These are phyloP conservation scores for Pilophorus perplexus DNA, from an alignment of 2,888 invertebrate genomes.

Conservation along the genomic window DNA sequence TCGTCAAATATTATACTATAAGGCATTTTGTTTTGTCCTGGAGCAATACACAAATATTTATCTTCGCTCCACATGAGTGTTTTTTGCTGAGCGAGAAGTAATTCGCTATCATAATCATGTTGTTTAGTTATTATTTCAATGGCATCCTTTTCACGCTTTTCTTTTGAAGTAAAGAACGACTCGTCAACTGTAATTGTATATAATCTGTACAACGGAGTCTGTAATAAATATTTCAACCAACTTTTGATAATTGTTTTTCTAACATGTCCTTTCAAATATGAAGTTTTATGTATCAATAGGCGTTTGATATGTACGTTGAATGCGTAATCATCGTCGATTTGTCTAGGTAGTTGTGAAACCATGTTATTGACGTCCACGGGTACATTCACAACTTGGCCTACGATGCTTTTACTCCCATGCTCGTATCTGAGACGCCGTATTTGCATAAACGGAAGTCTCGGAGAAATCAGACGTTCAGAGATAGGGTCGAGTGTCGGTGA, in stretches of 20 bases:
- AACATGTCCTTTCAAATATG: conserved; percentile 11
- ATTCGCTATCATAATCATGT: conserved; percentile 7
- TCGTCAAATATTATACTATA: conserved; percentile 9
- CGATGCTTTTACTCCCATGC: conserved; percentile 19
- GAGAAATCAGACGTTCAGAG: conserved; percentile 25
- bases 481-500: conserved; percentile 12
- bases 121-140: conserved; percentile 10
- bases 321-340: conserved; percentile 11
- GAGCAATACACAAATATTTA: conserved; percentile 17
- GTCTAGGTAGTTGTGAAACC: conserved; percentile 24
- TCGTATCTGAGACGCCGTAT: conserved; percentile 26
- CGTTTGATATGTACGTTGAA: conserved; percentile 21
- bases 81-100: conserved; percentile 13
- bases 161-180: conserved; percentile 8
- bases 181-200: conserved; percentile 16
- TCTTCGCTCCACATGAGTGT: conserved; percentile 28
- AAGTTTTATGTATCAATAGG: conserved; percentile 13
- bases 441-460: conserved; percentile 25
- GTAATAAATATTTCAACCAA: conserved; percentile 9
- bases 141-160: conserved; percentile 2
- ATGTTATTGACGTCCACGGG: conserved; percentile 16
- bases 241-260: conserved; percentile 1
- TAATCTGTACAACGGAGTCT: conserved; percentile 8
- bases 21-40: background rate
- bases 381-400: conserved; percentile 25